phyloP scores from a whole-genome alignment of 2,888 invertebrate species.

The Dynastes grantii region DNA sequence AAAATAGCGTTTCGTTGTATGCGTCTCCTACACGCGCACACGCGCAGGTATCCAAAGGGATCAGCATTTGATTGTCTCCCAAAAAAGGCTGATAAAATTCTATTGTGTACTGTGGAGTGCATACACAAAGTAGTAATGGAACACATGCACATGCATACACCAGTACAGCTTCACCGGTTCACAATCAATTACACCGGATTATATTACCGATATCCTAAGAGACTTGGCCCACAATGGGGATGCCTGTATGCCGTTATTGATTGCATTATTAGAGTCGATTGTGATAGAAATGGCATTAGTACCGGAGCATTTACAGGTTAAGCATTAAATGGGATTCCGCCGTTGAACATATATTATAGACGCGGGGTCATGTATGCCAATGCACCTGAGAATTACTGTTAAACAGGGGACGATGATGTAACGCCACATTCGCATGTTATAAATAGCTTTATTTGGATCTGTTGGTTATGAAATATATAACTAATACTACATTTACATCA shows the following conservation, averaged over 20 bases:
- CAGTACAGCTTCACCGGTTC: not conserved
- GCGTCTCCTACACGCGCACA: not conserved
- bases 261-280: constrained; percentile 41
- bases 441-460: not conserved
- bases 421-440: constrained; percentile 13
- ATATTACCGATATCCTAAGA: constrained; percentile 44
- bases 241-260: constrained; percentile 34
- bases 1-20: not conserved
- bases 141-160: not conserved
- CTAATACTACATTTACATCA: no score
- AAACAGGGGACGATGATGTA: not conserved
- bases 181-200: constrained; percentile 40
- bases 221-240: constrained; percentile 26
- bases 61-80: not conserved
- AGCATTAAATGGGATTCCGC: constrained; percentile 38
- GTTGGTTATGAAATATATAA: no score
- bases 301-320: constrained; percentile 28
- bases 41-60: not conserved
- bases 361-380: not conserved
- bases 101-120: not conserved
- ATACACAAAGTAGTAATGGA: not conserved
- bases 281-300: constrained; percentile 43
- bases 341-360: constrained; percentile 29
- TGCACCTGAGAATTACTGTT: constrained; percentile 31
- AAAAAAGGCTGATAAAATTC: not conserved